Conservation (phyloP, 2,888 invertebrate species). For the Xestia ashworthii region DNA sequence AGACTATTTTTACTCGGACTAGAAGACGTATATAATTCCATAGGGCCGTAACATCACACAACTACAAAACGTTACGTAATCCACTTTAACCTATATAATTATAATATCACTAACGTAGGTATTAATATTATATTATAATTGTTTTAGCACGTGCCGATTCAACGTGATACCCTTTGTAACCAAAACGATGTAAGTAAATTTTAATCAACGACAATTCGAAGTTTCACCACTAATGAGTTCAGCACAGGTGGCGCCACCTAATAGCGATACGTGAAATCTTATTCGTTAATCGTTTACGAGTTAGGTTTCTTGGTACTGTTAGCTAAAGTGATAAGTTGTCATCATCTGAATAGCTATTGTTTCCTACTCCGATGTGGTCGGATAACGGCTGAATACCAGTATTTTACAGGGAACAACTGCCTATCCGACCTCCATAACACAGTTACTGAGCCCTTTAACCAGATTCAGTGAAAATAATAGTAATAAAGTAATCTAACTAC, state of each 20-base stretch:
- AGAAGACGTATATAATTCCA: not conserved
- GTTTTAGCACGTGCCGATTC: slow-evolving; percentile 41
- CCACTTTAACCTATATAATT: not conserved
- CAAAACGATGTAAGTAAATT: slow-evolving; percentile 75
- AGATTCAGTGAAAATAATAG: no score
- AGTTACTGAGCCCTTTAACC: no score
- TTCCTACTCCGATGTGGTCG: no score
- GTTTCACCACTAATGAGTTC: slow-evolving; percentile 75
- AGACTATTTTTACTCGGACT: not conserved
- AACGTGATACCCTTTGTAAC: slow-evolving; percentile 70
- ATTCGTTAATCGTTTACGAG: slow-evolving; percentile 55
- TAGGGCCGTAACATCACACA: not conserved
- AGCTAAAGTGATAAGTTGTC: not conserved
- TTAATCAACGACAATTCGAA: slow-evolving; percentile 77
- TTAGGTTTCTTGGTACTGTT: slow-evolving; percentile 36
- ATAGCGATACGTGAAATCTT: slow-evolving; percentile 70
- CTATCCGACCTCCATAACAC: no score
- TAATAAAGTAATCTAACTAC: no score
- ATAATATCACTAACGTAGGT: not conserved
- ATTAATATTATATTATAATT: slow-evolving; percentile 15
- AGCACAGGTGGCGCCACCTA: slow-evolving; percentile 74
- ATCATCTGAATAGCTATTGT: no score
- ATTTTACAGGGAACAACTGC: no score
- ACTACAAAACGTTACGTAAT: not conserved
- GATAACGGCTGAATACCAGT: no score